A percentile compares a stretch with the other conserved stretches of the same genome.
Conservation (phyloP, 1,140 invertebrate genomes). For the Trichonephila clavipes region DNA sequence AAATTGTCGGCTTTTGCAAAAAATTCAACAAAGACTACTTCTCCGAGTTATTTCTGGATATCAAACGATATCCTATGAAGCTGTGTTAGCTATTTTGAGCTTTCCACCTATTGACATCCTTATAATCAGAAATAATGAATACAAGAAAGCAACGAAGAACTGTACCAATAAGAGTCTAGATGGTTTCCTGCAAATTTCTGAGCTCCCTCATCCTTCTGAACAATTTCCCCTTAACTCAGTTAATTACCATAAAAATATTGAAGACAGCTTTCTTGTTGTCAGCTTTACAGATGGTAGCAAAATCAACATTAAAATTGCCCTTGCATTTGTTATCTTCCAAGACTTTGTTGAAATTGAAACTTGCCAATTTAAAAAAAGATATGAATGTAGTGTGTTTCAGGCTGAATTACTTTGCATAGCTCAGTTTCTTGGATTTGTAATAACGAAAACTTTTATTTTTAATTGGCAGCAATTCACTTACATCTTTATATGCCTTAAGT, state of each 20-base stretch:
- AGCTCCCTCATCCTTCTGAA: too few species aligned
- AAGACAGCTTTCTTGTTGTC: background rate
- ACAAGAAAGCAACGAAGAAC: too few species aligned
- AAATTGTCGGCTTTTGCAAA: background rate
- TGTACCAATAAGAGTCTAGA: too few species aligned
- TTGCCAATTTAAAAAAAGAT: background rate
- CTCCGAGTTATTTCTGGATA: too few species aligned
- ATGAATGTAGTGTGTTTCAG: background rate
- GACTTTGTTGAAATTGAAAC: background rate
- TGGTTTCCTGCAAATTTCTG: too few species aligned
- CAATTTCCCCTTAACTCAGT: background rate
- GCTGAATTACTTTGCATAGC: background rate
- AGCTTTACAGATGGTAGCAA: background rate
- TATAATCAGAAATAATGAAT: too few species aligned
- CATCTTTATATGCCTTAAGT: background rate
- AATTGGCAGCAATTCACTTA: background rate
- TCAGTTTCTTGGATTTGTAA: background rate
- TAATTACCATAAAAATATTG: background rate
- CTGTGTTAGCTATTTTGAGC: too few species aligned
- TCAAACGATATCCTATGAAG: too few species aligned
- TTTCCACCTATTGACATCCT: too few species aligned
- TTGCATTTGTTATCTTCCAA: background rate
- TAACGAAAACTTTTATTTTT: background rate
- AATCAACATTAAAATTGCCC: background rate
- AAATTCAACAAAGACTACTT: too few species aligned